phyloP scores from a whole-genome alignment of 2,888 invertebrate genomes.

The Lasioglossum vierecki region DNA sequence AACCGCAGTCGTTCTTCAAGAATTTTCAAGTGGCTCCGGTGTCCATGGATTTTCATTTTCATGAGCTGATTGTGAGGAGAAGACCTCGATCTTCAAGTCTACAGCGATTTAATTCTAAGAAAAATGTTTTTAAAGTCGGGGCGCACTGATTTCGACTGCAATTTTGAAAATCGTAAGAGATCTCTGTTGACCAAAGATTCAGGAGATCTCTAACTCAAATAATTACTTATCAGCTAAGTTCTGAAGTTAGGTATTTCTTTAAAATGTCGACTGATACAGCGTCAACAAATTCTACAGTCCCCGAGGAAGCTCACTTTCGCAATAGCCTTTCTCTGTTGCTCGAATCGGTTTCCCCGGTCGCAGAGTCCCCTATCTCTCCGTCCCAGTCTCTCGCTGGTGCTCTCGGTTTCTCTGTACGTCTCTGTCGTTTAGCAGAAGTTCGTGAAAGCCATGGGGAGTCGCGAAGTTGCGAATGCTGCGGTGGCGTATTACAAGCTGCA shows the following conservation, averaged over 20 bases:
- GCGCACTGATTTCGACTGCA: too few relatives aligned
- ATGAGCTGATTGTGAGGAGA: too few relatives aligned
- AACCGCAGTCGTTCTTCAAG: too few relatives aligned
- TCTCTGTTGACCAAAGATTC: too few relatives aligned
- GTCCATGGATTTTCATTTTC: too few relatives aligned
- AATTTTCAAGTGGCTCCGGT: too few relatives aligned
- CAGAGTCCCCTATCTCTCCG: conserved; percentile 26
- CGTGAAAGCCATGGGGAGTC: conserved; percentile 65
- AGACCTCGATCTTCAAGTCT: too few relatives aligned
- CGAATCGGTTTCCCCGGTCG: conserved; percentile 25
- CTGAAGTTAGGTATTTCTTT: not conserved
- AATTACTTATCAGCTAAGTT: too few relatives aligned
- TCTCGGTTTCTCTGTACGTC: conserved; percentile 4
- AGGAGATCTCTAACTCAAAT: too few relatives aligned
- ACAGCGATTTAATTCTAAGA: not conserved
- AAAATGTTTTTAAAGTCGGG: not conserved
- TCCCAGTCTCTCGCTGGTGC: conserved; percentile 1
- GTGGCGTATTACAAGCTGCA: conserved; percentile 67
- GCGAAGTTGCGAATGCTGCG: conserved; percentile 69
- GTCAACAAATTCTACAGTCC: conserved; percentile 20
- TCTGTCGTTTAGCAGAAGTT: conserved; percentile 56
- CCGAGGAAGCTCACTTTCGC: conserved; percentile 14
- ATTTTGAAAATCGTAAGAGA: too few relatives aligned
- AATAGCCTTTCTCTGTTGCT: not conserved
- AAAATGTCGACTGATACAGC: not conserved